A percentile compares a stretch with the other conserved stretches of the same genome.
Conservation (phyloP, 2,113 vertebrate genomes). For the Pseudopodoces humilis region DNA sequence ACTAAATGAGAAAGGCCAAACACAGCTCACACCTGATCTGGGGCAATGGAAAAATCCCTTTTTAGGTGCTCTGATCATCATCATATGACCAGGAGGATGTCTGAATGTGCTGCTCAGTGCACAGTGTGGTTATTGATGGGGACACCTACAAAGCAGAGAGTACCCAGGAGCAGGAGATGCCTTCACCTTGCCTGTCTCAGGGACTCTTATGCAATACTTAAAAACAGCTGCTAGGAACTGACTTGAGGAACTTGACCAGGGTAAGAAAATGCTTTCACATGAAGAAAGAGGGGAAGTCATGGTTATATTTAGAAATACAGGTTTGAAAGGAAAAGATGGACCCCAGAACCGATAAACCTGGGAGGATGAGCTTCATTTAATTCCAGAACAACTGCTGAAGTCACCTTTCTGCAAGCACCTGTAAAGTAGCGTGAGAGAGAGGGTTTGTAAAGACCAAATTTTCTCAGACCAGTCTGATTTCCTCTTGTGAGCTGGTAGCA, state of each 20-base stretch:
- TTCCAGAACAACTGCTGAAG: neutral
- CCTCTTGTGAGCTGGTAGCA: neutral
- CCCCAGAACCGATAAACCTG: neutral
- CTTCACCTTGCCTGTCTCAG: neutral
- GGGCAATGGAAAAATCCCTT: neutral
- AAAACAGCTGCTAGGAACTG: neutral
- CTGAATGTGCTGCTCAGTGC: neutral
- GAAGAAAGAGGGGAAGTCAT: neutral
- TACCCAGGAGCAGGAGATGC: neutral
- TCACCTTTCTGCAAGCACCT: neutral
- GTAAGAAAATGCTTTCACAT: neutral
- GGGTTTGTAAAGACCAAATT: neutral
- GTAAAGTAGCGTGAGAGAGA: neutral
- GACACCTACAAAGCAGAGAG: neutral
- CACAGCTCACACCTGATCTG: neutral
- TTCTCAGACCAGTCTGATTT: neutral
- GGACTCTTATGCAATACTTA: neutral
- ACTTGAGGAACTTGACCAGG: neutral
- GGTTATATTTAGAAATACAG: neutral
- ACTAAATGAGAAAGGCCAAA: neutral
- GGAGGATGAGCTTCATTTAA: neutral
- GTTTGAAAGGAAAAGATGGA: neutral
- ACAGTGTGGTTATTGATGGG: neutral
- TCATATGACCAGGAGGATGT: neutral
- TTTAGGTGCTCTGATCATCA: neutral